Evolutionary conservation across 2,888 invertebrate genomes (phyloP).

Genomic region (Xestobium rufovillosum): DNA sequence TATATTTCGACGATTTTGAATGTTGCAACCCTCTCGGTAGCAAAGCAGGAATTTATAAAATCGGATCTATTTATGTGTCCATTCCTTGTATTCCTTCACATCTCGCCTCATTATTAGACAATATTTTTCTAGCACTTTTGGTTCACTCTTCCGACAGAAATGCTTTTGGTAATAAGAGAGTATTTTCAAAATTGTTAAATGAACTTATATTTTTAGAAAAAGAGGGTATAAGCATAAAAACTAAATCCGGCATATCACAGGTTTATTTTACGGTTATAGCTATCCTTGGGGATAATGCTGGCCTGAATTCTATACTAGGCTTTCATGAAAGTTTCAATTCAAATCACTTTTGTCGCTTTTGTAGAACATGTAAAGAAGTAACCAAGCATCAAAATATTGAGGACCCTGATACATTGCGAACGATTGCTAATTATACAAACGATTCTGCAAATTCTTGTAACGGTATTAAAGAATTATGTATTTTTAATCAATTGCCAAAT

Average conservation of each 20-base stretch:
- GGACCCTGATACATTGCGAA: slow-evolving; percentile 7
- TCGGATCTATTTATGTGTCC: neutral
- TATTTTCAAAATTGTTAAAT: neutral
- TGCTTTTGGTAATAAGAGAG: neutral
- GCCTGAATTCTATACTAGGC: slow-evolving; percentile 16
- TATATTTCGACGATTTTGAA: slow-evolving; percentile 1
- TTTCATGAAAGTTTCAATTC: slow-evolving; percentile 16
- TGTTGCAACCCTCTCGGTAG: slow-evolving; percentile 2
- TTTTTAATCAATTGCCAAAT: neutral
- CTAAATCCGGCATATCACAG: slow-evolving; percentile 7
- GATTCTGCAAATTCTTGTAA: slow-evolving; percentile 4
- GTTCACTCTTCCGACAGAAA: neutral
- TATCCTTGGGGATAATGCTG: slow-evolving; percentile 7
- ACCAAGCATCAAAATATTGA: slow-evolving; percentile 9
- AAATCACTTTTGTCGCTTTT: slow-evolving; percentile 15
- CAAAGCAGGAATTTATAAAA: slow-evolving; percentile 1
- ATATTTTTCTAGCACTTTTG: neutral
- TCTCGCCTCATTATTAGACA: neutral
- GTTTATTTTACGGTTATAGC: slow-evolving; percentile 11
- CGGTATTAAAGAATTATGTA: neutral
- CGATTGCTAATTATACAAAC: slow-evolving; percentile 10
- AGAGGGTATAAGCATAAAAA: neutral
- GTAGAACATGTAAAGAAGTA: slow-evolving; percentile 10
- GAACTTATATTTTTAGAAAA: slow-evolving; percentile 7
- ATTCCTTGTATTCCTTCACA: neutral